Base-by-base conservation (phyloP, 2,888 invertebrate species). In the Stomorhina lunata region DNA sequence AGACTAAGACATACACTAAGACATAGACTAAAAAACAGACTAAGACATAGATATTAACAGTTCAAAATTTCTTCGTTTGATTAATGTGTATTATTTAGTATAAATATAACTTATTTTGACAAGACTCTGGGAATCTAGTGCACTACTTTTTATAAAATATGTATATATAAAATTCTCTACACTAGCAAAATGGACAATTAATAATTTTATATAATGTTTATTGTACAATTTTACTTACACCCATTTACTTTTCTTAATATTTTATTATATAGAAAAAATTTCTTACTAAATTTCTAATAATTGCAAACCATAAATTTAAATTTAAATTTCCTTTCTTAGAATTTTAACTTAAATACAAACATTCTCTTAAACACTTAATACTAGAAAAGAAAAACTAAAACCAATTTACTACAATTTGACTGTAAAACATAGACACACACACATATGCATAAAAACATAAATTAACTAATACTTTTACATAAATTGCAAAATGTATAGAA, bases 301-400 rank as follows among this genome's bases (percentile, higher is more conserved):
- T 61, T 78, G 71, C 53, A 57, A 78, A 65, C 78, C 78, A 78
- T 71, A 78, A 78, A 78, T 78, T 71, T 71, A 78, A 78, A 78
- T 78, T 71, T 71, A n/a, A 48, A 71, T 37, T 78, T 78, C 45
- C 63, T 78, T 53, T 45, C 63, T 57, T 48, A 27, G 22, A 45
- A 45, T 53, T 61, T 53, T 29, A 29, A 29, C 29, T 55, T 10
- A 55, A 37, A 17, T 55, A 65, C 25, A 61, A 43, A 69, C 22
- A 29, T 45, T 25, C 48, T 17, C 32, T 15, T 1, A 17, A 1
- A 15, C 2, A 53, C 4, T 55, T 20, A 43, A 45, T 15, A 32
- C 57, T 1, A 61, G 15, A 25, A 34, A 20, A 2, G 7, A 48
- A 40, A 57, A 6, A 17, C 17, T 34, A 32, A 57, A 34, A 40